phyloP scores from a whole-genome alignment of 2,797 vertebrate species.

The Scarus forsteni region DNA sequence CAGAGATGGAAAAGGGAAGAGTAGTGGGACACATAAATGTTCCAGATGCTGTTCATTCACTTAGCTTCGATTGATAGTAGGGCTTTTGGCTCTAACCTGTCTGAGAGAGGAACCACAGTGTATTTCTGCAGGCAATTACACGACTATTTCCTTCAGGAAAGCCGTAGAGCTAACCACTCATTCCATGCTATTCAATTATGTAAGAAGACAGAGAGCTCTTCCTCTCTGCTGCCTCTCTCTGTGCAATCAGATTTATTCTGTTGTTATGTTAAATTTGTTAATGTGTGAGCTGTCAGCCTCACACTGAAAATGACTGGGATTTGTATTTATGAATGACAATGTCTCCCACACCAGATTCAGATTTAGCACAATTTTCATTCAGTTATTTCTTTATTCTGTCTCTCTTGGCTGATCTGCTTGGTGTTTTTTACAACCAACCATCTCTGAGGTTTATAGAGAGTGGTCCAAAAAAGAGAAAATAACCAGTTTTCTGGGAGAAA shows the following conservation, averaged over 20 bases:
- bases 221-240: conserved; percentile 20
- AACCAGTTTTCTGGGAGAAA: no score
- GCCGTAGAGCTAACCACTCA: conserved; percentile 41
- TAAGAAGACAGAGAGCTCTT: conserved; percentile 46
- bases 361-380: no score
- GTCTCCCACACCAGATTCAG: neutral
- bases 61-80: conserved; percentile 65
- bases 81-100: conserved; percentile 43
- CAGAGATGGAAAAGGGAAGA: conserved; percentile 13
- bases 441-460: no score
- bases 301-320: neutral
- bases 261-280: conserved; percentile 27
- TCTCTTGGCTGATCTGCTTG: no score
- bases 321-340: neutral
- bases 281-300: neutral
- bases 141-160: conserved; percentile 55
- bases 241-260: conserved; percentile 4
- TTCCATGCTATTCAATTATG: conserved; percentile 63
- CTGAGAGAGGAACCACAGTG: conserved; percentile 47
- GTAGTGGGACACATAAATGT: conserved; percentile 19
- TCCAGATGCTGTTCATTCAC: conserved; percentile 44
- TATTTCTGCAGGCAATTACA: conserved; percentile 55
- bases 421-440: no score
- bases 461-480: no score
- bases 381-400: no score